Base-by-base conservation (phyloP, 2,113 vertebrate genomes). In the Paedocypris sp. region DNA sequence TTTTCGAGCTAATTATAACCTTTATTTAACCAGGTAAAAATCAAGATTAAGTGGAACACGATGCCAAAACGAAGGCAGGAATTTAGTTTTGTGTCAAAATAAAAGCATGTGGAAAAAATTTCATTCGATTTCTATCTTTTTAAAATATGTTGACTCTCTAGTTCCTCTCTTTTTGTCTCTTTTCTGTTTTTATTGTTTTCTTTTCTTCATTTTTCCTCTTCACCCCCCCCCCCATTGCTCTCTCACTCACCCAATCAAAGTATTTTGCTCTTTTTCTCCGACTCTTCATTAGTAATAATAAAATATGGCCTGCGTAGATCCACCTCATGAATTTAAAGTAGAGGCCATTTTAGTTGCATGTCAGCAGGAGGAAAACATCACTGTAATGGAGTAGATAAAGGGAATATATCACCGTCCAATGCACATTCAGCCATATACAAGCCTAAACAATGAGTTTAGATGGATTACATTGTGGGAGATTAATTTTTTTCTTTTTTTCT, bases 81-180 rank as follows among this genome's bases (percentile, higher is more conserved):
- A 70, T 76, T 76, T 51, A 70, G 67, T 76, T 76, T 67, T 38
- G 46, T 36, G 50, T 74, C 53, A 58, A 58, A 58, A 43, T 58
- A 32, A 58, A 58, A 43, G 53, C 42, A 58, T 22, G 31, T 6
- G 26, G 26, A 32, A 54, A 42, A 61, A 72, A 77, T 75, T 78
- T 73, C 79, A 75, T 77, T 64, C 70, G 72, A 73, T 60, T 67
- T 54, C 69, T 77, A 67, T 62, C 64, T 56, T n/a, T n/a, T n/a
- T n/a, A n/a, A n/a, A n/a, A n/a, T n/a, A n/a, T n/a, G n/a, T n/a
- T n/a, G n/a, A n/a, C n/a, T n/a, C n/a, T n/a, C n/a, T n/a, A n/a
- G n/a, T n/a, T n/a, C n/a, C n/a, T n/a, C n/a, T n/a, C n/a, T n/a
- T n/a, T n/a, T n/a, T n/a, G n/a, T n/a, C n/a, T n/a, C n/a, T n/a